These are phyloP conservation scores for Gallinago undulata DNA, from an alignment of 2,113 vertebrate genomes.

Conservation along the genomic window DNA sequence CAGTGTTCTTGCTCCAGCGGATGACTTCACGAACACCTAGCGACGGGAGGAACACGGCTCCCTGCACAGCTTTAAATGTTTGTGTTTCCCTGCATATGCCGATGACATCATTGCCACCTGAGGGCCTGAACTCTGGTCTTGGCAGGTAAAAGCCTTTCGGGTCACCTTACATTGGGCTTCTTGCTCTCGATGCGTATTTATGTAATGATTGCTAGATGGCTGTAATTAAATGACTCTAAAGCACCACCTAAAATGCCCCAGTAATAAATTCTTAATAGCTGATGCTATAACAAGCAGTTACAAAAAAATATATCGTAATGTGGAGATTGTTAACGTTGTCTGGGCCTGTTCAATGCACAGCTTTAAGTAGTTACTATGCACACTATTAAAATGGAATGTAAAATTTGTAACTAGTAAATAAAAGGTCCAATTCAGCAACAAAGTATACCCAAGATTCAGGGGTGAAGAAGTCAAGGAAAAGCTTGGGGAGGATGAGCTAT, in stretches of 20 bases:
- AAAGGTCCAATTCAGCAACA: neutral
- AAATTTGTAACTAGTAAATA: constrained; percentile 40
- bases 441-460: neutral
- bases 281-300: constrained; percentile 19
- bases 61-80: constrained; percentile 34
- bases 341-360: constrained; percentile 9
- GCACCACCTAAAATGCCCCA: constrained; percentile 31
- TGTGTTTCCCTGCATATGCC: constrained; percentile 8
- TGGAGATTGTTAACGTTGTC: constrained; percentile 41
- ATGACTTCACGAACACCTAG: constrained; percentile 61
- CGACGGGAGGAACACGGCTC: neutral
- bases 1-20: constrained; percentile 22
- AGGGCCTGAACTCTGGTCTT: constrained; percentile 37
- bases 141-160: constrained; percentile 46
- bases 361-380: constrained; percentile 31
- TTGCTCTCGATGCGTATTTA: constrained; percentile 11
- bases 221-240: constrained; percentile 55
- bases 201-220: constrained; percentile 28
- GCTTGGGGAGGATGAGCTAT: neutral
- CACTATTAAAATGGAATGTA: constrained; percentile 16
- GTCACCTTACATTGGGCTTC: constrained; percentile 9
- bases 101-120: constrained; percentile 60
- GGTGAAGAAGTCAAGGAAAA: neutral
- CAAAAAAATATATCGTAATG: neutral
- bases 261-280: constrained; percentile 60